These are phyloP conservation scores for Apodemia zela DNA, from an alignment of 2,888 invertebrate species.

Conservation along the genomic window DNA sequence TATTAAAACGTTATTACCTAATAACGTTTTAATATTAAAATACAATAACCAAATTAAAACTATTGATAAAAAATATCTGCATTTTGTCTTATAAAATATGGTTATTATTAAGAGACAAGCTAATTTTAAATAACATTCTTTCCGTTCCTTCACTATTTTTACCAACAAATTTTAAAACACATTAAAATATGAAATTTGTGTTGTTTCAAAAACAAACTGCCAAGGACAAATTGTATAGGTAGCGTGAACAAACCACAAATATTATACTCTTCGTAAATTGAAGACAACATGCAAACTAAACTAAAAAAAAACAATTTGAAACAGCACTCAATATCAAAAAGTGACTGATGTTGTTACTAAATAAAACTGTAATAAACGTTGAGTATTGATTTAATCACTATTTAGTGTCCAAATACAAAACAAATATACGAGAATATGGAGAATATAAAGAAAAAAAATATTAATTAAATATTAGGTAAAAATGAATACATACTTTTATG, in stretches of 20 bases:
- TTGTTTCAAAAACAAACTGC: neutral
- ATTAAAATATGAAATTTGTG: neutral
- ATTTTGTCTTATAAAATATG: too few relatives aligned
- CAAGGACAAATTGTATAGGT: constrained; percentile 9
- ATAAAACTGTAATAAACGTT: neutral
- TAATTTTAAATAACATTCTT: too few relatives aligned
- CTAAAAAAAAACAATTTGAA: constrained; percentile 1
- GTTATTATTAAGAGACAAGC: too few relatives aligned
- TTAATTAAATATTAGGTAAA: neutral
- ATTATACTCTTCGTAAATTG: constrained; percentile 6
- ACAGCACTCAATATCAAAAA: neutral
- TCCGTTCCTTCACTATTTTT: too few relatives aligned
- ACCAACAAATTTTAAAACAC: too few relatives aligned
- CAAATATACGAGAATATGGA: neutral
- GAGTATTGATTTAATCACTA: neutral
- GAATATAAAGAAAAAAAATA: neutral
- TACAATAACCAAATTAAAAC: too few relatives aligned
- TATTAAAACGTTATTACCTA: too few relatives aligned
- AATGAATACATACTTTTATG: neutral
- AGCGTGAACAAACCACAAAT: constrained; percentile 10
- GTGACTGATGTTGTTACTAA: neutral
- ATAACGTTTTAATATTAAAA: too few relatives aligned
- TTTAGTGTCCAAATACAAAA: neutral
- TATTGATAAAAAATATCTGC: too few relatives aligned
- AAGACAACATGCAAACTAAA: constrained; percentile 13